Evolutionary conservation across 1,140 invertebrate genomes (phyloP).

Genomic region (Maniola jurtina): DNA sequence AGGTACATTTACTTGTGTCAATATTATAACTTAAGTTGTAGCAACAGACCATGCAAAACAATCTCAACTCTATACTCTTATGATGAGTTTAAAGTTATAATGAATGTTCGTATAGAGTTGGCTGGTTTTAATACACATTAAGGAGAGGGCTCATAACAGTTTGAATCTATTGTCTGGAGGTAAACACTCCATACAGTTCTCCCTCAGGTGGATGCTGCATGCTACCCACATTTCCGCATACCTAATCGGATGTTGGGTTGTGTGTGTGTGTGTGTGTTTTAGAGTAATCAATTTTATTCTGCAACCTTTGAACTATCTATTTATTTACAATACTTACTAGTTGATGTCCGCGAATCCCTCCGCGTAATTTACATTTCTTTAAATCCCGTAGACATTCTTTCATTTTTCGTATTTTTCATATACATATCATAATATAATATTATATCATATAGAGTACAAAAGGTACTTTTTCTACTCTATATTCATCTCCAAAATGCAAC

Average conservation of each 20-base stretch:
- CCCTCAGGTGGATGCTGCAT: constrained; percentile 60
- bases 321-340: too few relatives aligned
- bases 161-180: constrained; percentile 63
- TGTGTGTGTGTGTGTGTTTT: background rate
- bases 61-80: background rate
- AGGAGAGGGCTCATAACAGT: constrained; percentile 52
- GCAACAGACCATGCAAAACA: background rate
- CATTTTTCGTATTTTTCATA: too few relatives aligned
- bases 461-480: too few relatives aligned
- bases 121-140: constrained; percentile 25
- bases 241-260: background rate
- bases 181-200: constrained; percentile 57
- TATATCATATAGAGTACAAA: too few relatives aligned
- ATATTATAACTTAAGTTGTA: constrained; percentile 31
- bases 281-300: too few relatives aligned
- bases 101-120: constrained; percentile 8
- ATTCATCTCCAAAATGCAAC: too few relatives aligned
- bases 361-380: too few relatives aligned
- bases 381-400: too few relatives aligned
- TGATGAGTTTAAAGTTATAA: background rate
- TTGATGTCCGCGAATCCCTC: too few relatives aligned
- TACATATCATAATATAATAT: too few relatives aligned
- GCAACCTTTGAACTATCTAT: too few relatives aligned
- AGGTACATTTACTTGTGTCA: constrained; percentile 34
- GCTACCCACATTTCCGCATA: background rate